These are phyloP conservation scores for Fistularia commersonii DNA, from an alignment of 2,797 vertebrate genomes.

Conservation along the genomic window DNA sequence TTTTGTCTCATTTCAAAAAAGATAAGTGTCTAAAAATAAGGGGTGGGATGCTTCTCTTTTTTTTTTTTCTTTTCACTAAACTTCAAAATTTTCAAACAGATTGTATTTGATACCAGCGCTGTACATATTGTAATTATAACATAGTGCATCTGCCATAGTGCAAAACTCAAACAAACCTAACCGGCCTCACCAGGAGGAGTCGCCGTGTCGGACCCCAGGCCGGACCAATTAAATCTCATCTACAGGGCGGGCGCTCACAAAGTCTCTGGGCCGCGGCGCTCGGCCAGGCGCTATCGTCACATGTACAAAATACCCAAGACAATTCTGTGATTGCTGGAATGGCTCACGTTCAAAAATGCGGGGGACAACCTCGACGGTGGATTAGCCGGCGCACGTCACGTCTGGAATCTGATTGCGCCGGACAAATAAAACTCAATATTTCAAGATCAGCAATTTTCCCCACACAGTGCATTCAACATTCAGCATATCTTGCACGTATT, in stretches of 20 bases:
- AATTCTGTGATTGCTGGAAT: conserved; percentile 42
- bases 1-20: conserved; percentile 58
- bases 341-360: conserved; percentile 33
- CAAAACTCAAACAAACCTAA: conserved; percentile 59
- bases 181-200: no score
- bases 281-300: conserved; percentile 50
- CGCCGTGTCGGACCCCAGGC: no score
- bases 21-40: conserved; percentile 68
- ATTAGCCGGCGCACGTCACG: conserved; percentile 28
- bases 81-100: conserved; percentile 22
- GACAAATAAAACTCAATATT: conserved; percentile 49
- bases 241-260: conserved; percentile 40
- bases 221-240: conserved; percentile 53
- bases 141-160: conserved; percentile 58
- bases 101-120: conserved; percentile 2
- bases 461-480: conserved; percentile 65
- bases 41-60: conserved; percentile 38
- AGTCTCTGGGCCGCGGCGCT: conserved; percentile 33
- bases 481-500: conserved; percentile 66
- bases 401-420: conserved; percentile 26
- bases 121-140: conserved; percentile 46
- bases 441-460: conserved; percentile 52
- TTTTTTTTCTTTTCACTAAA: conserved; percentile 11
- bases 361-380: conserved; percentile 18
- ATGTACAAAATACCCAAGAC: conserved; percentile 59